Evolutionary conservation across 2,113 vertebrate species (phyloP).

Genomic region (Dicerorhinus sumatrensis): DNA sequence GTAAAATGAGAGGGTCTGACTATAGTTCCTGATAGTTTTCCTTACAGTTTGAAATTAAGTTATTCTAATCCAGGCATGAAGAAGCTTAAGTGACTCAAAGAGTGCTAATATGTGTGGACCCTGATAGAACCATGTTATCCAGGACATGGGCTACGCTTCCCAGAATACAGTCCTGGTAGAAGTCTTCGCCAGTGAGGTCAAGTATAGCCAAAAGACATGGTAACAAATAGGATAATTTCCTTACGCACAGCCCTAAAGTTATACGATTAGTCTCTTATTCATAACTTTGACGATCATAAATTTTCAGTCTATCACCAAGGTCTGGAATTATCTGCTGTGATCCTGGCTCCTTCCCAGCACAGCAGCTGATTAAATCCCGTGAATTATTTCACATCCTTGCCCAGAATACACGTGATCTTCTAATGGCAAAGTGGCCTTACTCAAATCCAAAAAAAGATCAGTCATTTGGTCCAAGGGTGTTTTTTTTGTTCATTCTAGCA

Average conservation of each 20-base stretch:
- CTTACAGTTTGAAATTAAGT: background rate
- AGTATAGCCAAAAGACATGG: background rate
- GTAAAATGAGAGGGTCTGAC: background rate
- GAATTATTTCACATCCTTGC: slow-evolving; percentile 43
- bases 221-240: background rate
- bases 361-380: slow-evolving; percentile 58
- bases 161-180: background rate
- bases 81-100: background rate
- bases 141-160: background rate
- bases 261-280: background rate
- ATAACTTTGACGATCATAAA: background rate
- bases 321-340: slow-evolving; percentile 4
- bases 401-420: slow-evolving; percentile 49
- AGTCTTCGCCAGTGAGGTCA: background rate
- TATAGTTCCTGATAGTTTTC: background rate
- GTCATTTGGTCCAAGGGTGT: background rate
- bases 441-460: slow-evolving; percentile 51
- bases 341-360: slow-evolving; percentile 52
- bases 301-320: background rate
- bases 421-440: slow-evolving; percentile 30
- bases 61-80: background rate
- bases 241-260: too few relatives aligned
- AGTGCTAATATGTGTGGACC: background rate
- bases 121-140: background rate
- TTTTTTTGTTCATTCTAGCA: background rate